Percentiles rank a stretch among this genome's conserved stretches.
Evolutionary conservation across 1,140 invertebrate species (phyloP).

Genomic region (Hesperophylax magnus): DNA sequence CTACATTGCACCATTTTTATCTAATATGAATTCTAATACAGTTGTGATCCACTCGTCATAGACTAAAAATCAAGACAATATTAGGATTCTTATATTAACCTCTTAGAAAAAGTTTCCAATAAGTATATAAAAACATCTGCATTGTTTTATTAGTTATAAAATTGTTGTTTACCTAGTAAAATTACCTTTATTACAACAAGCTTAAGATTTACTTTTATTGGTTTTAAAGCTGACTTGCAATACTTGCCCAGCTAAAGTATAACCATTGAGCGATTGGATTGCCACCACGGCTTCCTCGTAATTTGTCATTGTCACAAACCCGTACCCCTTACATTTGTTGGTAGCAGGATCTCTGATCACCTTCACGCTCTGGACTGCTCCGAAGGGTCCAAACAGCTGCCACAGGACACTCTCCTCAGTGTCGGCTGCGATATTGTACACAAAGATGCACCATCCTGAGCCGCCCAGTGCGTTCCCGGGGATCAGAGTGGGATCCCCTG

Average conservation of each 20-base stretch:
- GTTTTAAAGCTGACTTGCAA: conserved; percentile 94
- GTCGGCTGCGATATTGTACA: conserved; percentile 93
- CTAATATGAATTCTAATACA: conserved; percentile 50
- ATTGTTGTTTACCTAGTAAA: conserved; percentile 51
- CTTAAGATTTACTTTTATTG: conserved; percentile 79
- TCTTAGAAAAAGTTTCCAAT: conserved; percentile 52
- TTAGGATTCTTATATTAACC: conserved; percentile 48
- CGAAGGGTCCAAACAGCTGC: conserved; percentile 94
- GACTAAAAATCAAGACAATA: conserved; percentile 47
- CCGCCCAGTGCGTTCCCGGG: conserved; percentile 82
- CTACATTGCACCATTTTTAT: conserved; percentile 55
- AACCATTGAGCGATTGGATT: conserved; percentile 92
- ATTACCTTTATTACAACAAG: conserved; percentile 52
- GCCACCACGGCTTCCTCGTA: conserved; percentile 93
- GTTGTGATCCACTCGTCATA: conserved; percentile 38
- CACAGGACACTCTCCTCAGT: conserved; percentile 92
- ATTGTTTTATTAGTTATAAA: conserved; percentile 52
- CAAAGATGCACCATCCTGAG: conserved; percentile 92
- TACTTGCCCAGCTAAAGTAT: conserved; percentile 88
- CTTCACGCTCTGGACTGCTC: conserved; percentile 93
- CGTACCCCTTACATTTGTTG: conserved; percentile 95
- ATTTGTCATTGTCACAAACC: conserved; percentile 95
- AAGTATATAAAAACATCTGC: conserved; percentile 53
- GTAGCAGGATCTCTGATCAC: conserved; percentile 90
- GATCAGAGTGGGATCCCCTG: conserved; percentile 83